phyloP scores from a whole-genome alignment of 2,797 vertebrate species.

The Mormyrus proboscirostris region DNA sequence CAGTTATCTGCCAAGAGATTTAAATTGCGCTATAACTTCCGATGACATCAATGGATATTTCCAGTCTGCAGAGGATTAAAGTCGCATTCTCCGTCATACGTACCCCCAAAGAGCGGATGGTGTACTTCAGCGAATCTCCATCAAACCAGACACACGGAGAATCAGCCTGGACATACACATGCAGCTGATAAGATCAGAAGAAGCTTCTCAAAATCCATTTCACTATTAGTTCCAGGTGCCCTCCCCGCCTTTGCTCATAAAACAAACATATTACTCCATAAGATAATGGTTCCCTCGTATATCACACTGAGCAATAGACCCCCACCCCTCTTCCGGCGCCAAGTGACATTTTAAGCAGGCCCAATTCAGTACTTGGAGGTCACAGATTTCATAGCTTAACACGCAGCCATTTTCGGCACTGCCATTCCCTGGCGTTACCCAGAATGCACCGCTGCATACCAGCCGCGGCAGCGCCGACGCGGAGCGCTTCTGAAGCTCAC shows the following conservation, averaged over 20 bases:
- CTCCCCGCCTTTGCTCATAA: neutral
- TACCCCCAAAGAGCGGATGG: neutral
- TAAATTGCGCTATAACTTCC: neutral
- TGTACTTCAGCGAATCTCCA: neutral
- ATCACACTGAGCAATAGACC: neutral
- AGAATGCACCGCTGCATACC: neutral
- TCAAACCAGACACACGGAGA: neutral
- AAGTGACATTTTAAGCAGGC: constrained; percentile 11
- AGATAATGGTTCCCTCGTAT: neutral
- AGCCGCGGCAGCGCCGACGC: neutral
- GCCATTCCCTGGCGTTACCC: neutral
- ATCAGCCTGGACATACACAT: neutral
- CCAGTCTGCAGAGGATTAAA: neutral
- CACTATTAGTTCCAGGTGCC: constrained; percentile 1
- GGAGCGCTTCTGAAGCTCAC: neutral
- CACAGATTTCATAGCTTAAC: constrained; percentile 1
- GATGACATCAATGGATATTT: neutral
- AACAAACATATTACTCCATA: constrained; percentile 3
- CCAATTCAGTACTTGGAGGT: neutral
- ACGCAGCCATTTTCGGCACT: neutral
- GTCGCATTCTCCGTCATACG: neutral
- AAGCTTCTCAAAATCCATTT: neutral
- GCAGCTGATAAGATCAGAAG: neutral
- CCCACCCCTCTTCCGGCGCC: neutral
- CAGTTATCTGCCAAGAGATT: neutral